Evolutionary conservation across 2,113 vertebrate species (phyloP), one percentile per base, ranked within the genome.

Genomic region (Leiothrix lutea): DNA sequence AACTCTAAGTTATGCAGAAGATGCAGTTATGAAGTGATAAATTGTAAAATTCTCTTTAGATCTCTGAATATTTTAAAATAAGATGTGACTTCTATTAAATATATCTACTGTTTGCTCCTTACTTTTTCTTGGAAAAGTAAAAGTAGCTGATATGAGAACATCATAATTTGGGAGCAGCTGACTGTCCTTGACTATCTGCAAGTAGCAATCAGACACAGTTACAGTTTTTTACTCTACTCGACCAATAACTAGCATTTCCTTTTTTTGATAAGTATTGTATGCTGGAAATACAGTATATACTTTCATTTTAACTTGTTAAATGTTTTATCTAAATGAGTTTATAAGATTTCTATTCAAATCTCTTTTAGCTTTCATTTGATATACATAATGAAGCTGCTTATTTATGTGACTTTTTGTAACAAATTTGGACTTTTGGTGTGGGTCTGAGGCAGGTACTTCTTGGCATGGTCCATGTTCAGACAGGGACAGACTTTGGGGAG

Each of bases 401-500:
- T 17, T 64, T 45, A 13, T 5, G 28, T 42, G 19, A 26, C 12
- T 31, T 64, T 42, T 86, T n/a, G 4, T 86, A 53, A 78, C 8
- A 53, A 80, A 51, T 65, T 24, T 16, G 45, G 35, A 25, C 4
- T 26, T 61, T 25, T 35, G 23, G 3, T 54, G 35, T 42, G 19
- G 7, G 20, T 45, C 14, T 56, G 54, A 60, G 35, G 4, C 17
- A 36, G 14, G 14, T 56, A 67, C 51, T 64, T 80, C 51, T n/a
- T 62, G 33, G 11, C 0, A 2, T 23, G 48, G 8, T 44, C 21
- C 8, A 14, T 0, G 0, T 28, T 24, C 0, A 5, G 19, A 22
- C 35, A 64, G 31, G 28, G 8, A 28, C 1, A 4, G 7, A 12
- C 21, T 79, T 19, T 18, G 28, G 9, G 70, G 26, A 73, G 14